Base-by-base conservation (phyloP, 2,113 vertebrate genomes). In the Toxotes jaculatrix region DNA sequence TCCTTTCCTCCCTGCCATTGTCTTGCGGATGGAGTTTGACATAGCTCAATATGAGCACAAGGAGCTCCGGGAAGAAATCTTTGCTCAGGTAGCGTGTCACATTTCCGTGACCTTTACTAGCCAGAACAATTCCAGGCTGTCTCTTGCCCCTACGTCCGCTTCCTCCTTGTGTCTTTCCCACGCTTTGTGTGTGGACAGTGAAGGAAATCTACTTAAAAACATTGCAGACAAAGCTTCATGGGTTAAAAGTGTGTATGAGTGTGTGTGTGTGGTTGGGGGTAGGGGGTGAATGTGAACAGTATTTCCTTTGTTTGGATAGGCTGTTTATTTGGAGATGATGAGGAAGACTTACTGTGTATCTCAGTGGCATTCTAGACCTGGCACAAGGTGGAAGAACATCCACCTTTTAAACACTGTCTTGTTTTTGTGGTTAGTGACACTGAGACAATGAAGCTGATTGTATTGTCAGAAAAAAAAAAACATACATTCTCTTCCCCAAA, bases 121-220 rank as follows among this genome's bases (percentile, higher is more conserved):
- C 84, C 84, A 93, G 93, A 96, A 95, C 95, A 95, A 95, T 96
- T 93, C 92, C 92, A 95, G 92, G 92, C 91, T 87, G 91, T 88
- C 93, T 94, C 89, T 92, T 91, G 93, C 77, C 86, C 87, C 85
- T 74, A 88, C 74, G 81, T 94, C 93, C 93, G 91, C 89, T 95
- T 95, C 95, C 95, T 95, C 87, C 87, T 51, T 87, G 90, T 89
- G 92, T 94, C 92, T 94, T 96, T 96, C 95, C 95, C 95, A 96
- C 95, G 95, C 92, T 93, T 88, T 62, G 85, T 81, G 83, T 80
- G 83, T 84, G 86, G 93, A 95, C 93, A 94, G 90, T 90, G 92
- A 93, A 95, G 95, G 94, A 95, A 95, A 93, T 89, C 92, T 92
- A 92, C 91, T 91, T 75, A 84, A 92, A 93, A 94, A 92, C 90